Percentiles rank a stretch among this genome's conserved stretches.
Conservation (phyloP, 2,113 vertebrate genomes). For the Ceyx margarethae region DNA sequence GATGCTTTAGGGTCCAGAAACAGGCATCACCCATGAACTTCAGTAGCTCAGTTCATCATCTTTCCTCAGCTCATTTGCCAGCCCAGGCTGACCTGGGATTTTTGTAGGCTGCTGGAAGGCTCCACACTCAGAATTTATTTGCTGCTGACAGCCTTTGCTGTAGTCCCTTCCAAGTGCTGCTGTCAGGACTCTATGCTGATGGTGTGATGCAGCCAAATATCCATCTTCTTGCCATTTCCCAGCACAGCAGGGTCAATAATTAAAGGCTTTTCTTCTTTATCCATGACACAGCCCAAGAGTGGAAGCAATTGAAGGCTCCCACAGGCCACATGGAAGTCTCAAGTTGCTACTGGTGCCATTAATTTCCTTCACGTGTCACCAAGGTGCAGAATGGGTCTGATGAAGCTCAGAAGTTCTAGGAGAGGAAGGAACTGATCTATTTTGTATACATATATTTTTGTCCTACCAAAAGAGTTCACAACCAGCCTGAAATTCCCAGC, state of each 20-base stretch:
- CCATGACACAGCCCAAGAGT: background rate
- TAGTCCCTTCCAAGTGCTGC: background rate
- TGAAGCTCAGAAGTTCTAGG: background rate
- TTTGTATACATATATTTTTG: background rate
- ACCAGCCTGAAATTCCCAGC: background rate
- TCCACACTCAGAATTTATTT: background rate
- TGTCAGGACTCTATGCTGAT: background rate
- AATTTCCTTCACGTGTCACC: slow-evolving; percentile 9
- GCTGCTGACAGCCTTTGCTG: background rate
- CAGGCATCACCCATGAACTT: background rate
- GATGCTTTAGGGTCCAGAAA: background rate
- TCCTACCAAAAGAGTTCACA: background rate
- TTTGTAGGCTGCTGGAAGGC: background rate
- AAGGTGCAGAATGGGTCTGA: slow-evolving; percentile 42
- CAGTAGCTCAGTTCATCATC: background rate
- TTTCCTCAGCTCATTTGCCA: background rate
- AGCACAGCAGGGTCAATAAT: slow-evolving; percentile 42
- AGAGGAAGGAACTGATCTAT: background rate
- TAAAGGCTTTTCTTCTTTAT: slow-evolving; percentile 16
- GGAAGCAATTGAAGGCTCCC: background rate
- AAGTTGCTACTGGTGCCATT: background rate
- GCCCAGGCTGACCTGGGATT: background rate
- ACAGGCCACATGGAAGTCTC: background rate
- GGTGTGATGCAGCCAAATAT: background rate
- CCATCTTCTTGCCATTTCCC: background rate